These are phyloP conservation scores for Salarias fasciatus DNA, from an alignment of 2,797 vertebrate species.

Conservation along the genomic window DNA sequence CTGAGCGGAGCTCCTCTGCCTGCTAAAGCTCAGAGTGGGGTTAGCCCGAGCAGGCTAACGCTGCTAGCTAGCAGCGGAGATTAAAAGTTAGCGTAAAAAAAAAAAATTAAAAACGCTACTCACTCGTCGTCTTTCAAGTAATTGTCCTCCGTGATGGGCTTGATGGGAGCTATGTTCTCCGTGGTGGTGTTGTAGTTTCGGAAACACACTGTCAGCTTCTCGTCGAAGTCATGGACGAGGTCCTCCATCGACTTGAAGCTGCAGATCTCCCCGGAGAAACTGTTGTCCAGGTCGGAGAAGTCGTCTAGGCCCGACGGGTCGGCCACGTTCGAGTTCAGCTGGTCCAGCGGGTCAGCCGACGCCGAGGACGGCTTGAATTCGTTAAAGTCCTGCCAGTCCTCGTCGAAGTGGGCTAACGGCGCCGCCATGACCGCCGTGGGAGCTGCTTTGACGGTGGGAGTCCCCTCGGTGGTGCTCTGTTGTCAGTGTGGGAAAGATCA, in stretches of 20 bases:
- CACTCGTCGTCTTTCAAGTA: constrained; percentile 93
- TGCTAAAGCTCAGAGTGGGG: not conserved
- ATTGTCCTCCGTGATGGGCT: constrained; percentile 90
- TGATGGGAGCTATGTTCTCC: constrained; percentile 86
- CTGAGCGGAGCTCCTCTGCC: not conserved
- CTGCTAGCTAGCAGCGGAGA: constrained; percentile 40
- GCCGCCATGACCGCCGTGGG: constrained; percentile 85
- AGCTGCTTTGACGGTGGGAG: constrained; percentile 4
- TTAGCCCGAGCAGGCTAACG: constrained; percentile 50
- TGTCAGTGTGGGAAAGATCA: constrained; percentile 7
- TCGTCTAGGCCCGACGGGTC: constrained; percentile 80
- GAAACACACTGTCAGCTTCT: constrained; percentile 94
- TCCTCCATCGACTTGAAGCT: constrained; percentile 86
- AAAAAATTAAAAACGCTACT: constrained; percentile 72
- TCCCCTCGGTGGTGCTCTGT: constrained; percentile 12
- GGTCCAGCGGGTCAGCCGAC: constrained; percentile 74
- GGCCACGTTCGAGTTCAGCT: constrained; percentile 78
- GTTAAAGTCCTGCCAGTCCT: constrained; percentile 98
- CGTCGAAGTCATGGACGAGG: constrained; percentile 86
- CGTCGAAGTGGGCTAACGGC: constrained; percentile 90
- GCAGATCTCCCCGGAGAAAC: constrained; percentile 80
- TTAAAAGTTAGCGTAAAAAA: constrained; percentile 59
- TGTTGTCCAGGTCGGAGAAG: constrained; percentile 80
- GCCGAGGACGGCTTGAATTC: constrained; percentile 87
- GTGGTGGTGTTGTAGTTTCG: constrained; percentile 86